Evolutionary conservation across 2,113 vertebrate genomes (phyloP).

Genomic region (Sceloporus undulatus): DNA sequence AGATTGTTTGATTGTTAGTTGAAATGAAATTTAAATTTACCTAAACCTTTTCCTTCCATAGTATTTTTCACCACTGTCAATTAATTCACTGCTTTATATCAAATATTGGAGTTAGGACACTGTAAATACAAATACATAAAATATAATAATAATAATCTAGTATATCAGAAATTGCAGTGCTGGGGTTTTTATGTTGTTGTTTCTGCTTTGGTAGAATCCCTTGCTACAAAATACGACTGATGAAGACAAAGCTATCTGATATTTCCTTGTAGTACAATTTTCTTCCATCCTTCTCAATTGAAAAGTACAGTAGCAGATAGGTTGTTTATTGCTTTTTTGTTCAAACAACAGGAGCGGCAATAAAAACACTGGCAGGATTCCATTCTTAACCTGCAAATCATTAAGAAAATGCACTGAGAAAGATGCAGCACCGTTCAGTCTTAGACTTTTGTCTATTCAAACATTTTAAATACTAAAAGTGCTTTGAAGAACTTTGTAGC

Average conservation of each 20-base stretch:
- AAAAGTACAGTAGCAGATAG: slow-evolving; percentile 52
- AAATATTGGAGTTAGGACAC: slow-evolving; percentile 33
- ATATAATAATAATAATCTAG: slow-evolving; percentile 47
- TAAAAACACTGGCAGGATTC: slow-evolving; percentile 40
- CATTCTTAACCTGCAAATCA: slow-evolving; percentile 53
- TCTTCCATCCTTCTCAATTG: slow-evolving; percentile 56
- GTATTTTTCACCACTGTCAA: slow-evolving; percentile 35
- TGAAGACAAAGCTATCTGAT: slow-evolving; percentile 43
- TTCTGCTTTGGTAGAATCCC: slow-evolving; percentile 23
- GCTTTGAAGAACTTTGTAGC: slow-evolving; percentile 19
- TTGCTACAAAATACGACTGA: slow-evolving; percentile 41
- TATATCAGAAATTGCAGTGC: background rate
- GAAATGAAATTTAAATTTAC: background rate
- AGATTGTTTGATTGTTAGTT: slow-evolving; percentile 9
- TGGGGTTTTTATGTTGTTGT: slow-evolving; percentile 2
- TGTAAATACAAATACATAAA: slow-evolving; percentile 58
- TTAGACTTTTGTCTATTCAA: background rate
- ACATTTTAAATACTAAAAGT: background rate
- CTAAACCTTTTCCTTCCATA: background rate
- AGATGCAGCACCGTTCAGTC: slow-evolving; percentile 16
- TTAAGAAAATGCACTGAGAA: slow-evolving; percentile 53
- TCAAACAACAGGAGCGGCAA: slow-evolving; percentile 61
- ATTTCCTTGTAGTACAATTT: slow-evolving; percentile 38
- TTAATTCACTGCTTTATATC: slow-evolving; percentile 45
- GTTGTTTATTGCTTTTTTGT: slow-evolving; percentile 65